Percentiles rank a stretch among this genome's conserved stretches.
Conservation (phyloP, 2,113 vertebrate species). For the Potamarius usumacintae region DNA sequence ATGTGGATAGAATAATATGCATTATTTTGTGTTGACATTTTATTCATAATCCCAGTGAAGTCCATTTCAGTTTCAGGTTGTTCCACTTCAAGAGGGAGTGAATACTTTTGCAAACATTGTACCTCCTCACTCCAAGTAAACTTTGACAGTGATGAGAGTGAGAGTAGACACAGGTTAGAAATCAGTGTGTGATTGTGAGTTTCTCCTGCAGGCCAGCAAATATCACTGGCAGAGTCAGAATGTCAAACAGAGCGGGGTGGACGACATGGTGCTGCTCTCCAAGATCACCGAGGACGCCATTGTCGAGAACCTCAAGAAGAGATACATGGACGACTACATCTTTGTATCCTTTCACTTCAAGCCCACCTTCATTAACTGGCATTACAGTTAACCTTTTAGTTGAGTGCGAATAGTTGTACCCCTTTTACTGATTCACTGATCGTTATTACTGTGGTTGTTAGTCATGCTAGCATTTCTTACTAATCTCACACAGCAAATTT, state of each 20-base stretch:
- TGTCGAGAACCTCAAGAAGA: constrained; percentile 94
- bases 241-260: constrained; percentile 95
- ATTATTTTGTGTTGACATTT: too few relatives aligned
- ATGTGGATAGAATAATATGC: too few relatives aligned
- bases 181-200: not conserved
- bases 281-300: constrained; percentile 94
- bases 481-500: not conserved
- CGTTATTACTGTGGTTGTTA: not conserved
- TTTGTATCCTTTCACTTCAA: constrained; percentile 83
- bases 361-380: not conserved
- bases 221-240: constrained; percentile 99
- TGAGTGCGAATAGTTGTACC: not conserved
- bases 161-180: not conserved
- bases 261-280: constrained; percentile 96
- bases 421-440: not conserved
- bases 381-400: too few relatives aligned
- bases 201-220: constrained; percentile 82
- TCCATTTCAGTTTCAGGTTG: not conserved
- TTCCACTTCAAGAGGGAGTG: not conserved
- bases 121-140: not conserved
- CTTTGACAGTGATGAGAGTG: not conserved
- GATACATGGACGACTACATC: constrained; percentile 95
- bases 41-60: not conserved
- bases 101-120: not conserved
- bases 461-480: not conserved